phyloP scores from a whole-genome alignment of 2,888 invertebrate species.

The Acholoe squamosa region DNA sequence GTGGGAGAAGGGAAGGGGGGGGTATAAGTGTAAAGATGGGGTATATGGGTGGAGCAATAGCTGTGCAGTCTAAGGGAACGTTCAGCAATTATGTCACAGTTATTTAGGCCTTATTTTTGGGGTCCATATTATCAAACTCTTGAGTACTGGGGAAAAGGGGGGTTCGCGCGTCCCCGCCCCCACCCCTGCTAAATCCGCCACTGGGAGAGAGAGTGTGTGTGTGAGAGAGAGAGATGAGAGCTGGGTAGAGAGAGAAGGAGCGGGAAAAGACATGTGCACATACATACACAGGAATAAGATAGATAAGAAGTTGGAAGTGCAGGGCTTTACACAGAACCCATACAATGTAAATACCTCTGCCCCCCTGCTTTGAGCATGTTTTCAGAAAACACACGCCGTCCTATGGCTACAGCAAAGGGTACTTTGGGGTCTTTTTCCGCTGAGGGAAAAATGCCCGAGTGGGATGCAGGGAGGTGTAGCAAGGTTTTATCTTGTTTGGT shows the following conservation, averaged over 20 bases:
- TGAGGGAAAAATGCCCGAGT: background rate
- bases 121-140: too few relatives aligned
- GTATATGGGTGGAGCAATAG: too few relatives aligned
- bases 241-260: background rate
- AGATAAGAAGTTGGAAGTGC: background rate
- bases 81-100: too few relatives aligned
- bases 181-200: too few relatives aligned
- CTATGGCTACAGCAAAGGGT: conserved; percentile 5
- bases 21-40: background rate
- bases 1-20: background rate
- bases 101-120: too few relatives aligned
- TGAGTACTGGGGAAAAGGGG: too few relatives aligned
- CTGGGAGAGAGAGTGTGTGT: background rate
- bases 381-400: conserved; percentile 32
- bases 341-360: background rate
- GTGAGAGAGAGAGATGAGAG: background rate
- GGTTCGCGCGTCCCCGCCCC: too few relatives aligned
- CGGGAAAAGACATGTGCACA: too few relatives aligned
- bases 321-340: background rate
- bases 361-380: conserved; percentile 15
- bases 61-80: too few relatives aligned
- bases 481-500: conserved; percentile 26
- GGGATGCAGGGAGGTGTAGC: background rate
- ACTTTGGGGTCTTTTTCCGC: conserved; percentile 32
- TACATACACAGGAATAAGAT: background rate